phyloP scores from a whole-genome alignment of 2,797 vertebrate species.

The Sebastes trivittatus region DNA sequence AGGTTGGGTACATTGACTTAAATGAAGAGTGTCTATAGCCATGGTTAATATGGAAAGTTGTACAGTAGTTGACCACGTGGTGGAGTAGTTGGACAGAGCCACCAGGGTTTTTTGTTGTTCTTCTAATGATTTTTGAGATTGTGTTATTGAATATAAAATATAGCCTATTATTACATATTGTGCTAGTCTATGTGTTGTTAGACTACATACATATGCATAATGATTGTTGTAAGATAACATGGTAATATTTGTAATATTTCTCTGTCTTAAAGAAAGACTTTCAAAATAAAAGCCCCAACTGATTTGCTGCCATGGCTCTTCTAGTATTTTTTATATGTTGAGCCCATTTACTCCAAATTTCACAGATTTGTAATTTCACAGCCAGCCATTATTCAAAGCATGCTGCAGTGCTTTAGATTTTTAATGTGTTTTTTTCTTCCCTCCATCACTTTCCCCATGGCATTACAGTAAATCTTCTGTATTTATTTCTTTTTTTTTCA shows the following conservation, averaged over 20 bases:
- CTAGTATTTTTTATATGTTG: no score
- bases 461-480: not conserved
- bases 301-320: no score
- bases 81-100: constrained; percentile 35
- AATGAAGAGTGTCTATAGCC: not conserved
- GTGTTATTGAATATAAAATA: not conserved
- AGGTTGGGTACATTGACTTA: not conserved
- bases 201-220: not conserved
- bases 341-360: not conserved
- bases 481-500: not conserved
- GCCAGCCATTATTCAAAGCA: not conserved
- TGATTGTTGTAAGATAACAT: not conserved
- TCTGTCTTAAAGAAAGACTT: not conserved
- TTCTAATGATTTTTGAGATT: not conserved
- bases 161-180: no score
- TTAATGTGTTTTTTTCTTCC: not conserved
- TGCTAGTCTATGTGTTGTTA: not conserved
- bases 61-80: constrained; percentile 46
- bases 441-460: not conserved
- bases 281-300: no score
- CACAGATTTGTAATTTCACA: not conserved
- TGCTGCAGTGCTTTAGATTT: no score
- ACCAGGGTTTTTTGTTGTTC: not conserved
- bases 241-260: not conserved
- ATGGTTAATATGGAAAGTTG: not conserved